phyloP scores from a whole-genome alignment of 2,888 invertebrate species.

The Empis livida region DNA sequence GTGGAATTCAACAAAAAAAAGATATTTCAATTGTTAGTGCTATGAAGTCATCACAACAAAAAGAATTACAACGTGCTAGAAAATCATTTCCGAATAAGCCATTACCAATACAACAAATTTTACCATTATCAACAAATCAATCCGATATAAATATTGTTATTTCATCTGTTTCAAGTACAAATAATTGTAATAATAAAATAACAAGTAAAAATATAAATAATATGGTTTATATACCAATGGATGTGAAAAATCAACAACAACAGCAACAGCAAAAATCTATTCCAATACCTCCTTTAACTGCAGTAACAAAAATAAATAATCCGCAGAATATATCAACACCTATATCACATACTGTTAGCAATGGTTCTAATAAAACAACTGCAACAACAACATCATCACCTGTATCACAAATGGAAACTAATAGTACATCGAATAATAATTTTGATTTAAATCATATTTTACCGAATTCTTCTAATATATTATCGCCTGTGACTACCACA shows the following conservation, averaged over 20 bases:
- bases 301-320: constrained; percentile 22
- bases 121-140: not conserved
- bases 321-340: not conserved
- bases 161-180: not conserved
- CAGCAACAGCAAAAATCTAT: constrained; percentile 16
- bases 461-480: constrained; percentile 3
- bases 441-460: not conserved
- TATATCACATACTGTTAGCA: constrained; percentile 2
- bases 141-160: not conserved
- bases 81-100: constrained; percentile 30
- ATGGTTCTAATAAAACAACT: constrained; percentile 4
- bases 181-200: too few relatives aligned
- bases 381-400: constrained; percentile 2
- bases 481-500: constrained; percentile 1
- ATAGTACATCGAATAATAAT: not conserved
- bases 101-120: constrained; percentile 7
- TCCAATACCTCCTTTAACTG: constrained; percentile 27
- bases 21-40: constrained; percentile 1
- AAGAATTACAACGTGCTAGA: constrained; percentile 21
- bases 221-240: constrained; percentile 31
- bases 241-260: constrained; percentile 12
- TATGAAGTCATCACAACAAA: not conserved
- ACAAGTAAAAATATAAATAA: constrained; percentile 20
- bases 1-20: constrained; percentile 6
- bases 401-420: not conserved